Base-by-base conservation (phyloP, 2,888 invertebrate genomes). In the Drosophila dives region DNA sequence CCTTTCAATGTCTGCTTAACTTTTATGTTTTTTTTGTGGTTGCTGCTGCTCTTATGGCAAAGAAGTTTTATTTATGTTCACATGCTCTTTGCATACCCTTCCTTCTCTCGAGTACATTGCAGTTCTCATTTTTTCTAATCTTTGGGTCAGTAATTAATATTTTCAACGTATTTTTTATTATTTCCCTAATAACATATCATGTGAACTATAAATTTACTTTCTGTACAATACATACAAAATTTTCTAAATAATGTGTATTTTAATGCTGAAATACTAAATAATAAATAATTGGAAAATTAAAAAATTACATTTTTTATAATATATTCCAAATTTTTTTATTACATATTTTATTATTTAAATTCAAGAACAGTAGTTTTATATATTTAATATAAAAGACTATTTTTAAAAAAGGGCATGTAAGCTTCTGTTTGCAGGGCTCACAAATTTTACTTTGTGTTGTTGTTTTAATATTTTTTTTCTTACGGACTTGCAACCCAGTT, bases 61-160 rank as follows among this genome's bases (percentile, higher is more conserved):
- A 48, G 59, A 42, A 40, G 40, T 36, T 75, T 62, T 63, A 79
- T 65, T 75, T 77, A 79, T 75, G 65, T 33, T 12, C 62, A 64
- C 59, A 42, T 34, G 42, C 54, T 60, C 11, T 40, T 17, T 34
- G 29, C 17, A 23, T 55, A 60, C 65, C n/a, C 75, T 70, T 10
- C 10, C 34, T 23, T 45, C 23, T 15, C 0, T 45, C 8, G 15
- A 1, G 15, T 23, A 15, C 3, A 15, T 15, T 23, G 0, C 15
- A 15, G 6, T 42, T 20, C 20, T 20, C 12, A 0, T 12, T 11
- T 40, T 11, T 42, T n/a, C 5, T 42, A 42, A n/a, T n/a, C 5
- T n/a, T n/a, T n/a, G 11, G 11, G n/a, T 40, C n/a, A 11, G n/a
- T n/a, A 40, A n/a, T 11, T 11, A 40, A n/a, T 11, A n/a, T n/a